Evolutionary conservation across 2,888 invertebrate species (phyloP).

Genomic region (Tiliacea citrago): DNA sequence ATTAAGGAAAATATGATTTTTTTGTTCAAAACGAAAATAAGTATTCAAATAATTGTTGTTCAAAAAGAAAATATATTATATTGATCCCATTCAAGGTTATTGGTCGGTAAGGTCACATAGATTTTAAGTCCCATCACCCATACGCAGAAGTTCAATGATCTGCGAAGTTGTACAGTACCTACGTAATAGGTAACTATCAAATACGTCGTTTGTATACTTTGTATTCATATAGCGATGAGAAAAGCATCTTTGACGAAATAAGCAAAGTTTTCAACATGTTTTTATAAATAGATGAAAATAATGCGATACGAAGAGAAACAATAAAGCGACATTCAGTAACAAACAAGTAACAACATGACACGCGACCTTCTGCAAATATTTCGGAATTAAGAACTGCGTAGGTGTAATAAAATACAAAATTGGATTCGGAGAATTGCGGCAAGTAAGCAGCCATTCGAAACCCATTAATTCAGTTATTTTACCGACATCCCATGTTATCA

Average conservation of each 20-base stretch:
- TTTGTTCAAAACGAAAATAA: constrained; percentile 14
- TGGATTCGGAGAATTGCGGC: constrained; percentile 83
- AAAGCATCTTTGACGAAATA: constrained; percentile 20
- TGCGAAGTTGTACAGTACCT: constrained; percentile 62
- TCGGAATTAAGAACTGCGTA: constrained; percentile 81
- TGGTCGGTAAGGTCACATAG: constrained; percentile 70
- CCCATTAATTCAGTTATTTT: constrained; percentile 80
- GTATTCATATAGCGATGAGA: constrained; percentile 28
- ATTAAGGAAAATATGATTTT: constrained; percentile 75
- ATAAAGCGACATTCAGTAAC: constrained; percentile 38
- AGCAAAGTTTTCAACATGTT: constrained; percentile 10
- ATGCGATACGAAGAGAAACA: constrained; percentile 31
- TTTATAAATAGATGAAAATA: constrained; percentile 17
- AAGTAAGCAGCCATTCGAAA: constrained; percentile 80
- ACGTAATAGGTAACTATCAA: constrained; percentile 36
- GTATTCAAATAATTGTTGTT: constrained; percentile 1
- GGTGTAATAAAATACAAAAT: constrained; percentile 86
- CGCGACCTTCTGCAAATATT: constrained; percentile 78
- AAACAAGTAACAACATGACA: constrained; percentile 62
- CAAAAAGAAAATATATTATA: constrained; percentile 6
- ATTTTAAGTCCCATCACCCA: constrained; percentile 75
- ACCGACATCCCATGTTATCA: constrained; percentile 68
- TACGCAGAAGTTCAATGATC: constrained; percentile 75
- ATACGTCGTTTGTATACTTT: constrained; percentile 41
- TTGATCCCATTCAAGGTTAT: constrained; percentile 55